Percentiles rank a stretch among this genome's conserved stretches.
Conservation (phyloP, 2,888 invertebrate species). For the Phrixothrix hirtus region DNA sequence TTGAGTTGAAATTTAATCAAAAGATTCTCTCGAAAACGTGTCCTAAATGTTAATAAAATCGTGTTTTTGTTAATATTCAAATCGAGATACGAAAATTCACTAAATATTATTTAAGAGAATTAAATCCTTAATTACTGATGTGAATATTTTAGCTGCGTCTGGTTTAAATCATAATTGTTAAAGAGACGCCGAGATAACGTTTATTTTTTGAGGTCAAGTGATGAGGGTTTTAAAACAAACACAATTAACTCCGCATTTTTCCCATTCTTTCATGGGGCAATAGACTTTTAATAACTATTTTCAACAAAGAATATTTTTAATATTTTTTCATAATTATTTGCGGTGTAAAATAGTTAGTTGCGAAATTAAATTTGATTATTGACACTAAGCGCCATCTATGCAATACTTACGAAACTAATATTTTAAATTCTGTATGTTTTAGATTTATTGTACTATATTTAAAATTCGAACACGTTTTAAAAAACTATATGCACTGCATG, state of each 20-base stretch:
- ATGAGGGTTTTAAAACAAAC: neutral
- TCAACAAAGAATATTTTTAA: too few relatives aligned
- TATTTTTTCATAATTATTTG: too few relatives aligned
- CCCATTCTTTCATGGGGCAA: neutral
- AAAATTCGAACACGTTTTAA: too few relatives aligned
- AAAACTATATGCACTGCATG: too few relatives aligned
- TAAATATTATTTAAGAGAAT: constrained; percentile 2
- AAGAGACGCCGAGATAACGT: neutral
- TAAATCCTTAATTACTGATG: constrained; percentile 1
- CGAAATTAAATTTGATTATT: too few relatives aligned
- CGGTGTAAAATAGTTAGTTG: too few relatives aligned
- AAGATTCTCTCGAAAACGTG: constrained; percentile 18
- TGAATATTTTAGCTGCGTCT: neutral
- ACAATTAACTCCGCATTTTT: neutral
- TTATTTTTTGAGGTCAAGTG: neutral
- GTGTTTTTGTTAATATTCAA: neutral
- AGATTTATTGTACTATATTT: too few relatives aligned
- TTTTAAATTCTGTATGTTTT: too few relatives aligned
- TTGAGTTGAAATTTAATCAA: constrained; percentile 16
- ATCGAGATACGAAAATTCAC: neutral
- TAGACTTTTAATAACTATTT: neutral
- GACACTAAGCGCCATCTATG: too few relatives aligned
- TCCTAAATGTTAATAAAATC: constrained; percentile 14
- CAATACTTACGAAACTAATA: too few relatives aligned
- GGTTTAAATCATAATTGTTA: constrained; percentile 2